Conservation (phyloP, 2,888 invertebrate species). For the Entomobrya multifasciata region DNA sequence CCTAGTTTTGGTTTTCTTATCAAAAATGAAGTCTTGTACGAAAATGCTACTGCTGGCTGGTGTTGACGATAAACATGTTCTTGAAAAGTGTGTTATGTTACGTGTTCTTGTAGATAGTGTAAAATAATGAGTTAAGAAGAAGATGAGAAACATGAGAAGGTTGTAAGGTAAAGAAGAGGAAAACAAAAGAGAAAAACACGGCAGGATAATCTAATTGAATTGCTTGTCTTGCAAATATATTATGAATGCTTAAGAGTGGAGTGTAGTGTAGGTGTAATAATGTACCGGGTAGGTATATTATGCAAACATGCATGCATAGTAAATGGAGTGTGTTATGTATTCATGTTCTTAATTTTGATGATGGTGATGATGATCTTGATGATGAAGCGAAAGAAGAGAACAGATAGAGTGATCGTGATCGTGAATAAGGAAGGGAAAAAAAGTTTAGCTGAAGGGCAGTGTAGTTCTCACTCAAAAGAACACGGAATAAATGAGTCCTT, state of each 20-base stretch:
- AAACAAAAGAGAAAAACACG: slow-evolving; percentile 24
- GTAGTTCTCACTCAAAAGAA: background rate
- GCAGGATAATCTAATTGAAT: slow-evolving; percentile 58
- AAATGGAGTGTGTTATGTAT: slow-evolving; percentile 31
- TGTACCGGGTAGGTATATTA: too few species aligned
- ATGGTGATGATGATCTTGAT: background rate
- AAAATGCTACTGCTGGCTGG: background rate
- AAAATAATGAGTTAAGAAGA: slow-evolving; percentile 44
- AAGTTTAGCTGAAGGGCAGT: slow-evolving; percentile 39
- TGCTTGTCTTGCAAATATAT: too few species aligned
- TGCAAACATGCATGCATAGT: too few species aligned
- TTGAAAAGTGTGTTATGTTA: background rate
- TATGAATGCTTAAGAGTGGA: too few species aligned
- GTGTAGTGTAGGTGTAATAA: too few species aligned
- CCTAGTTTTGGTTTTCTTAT: background rate
- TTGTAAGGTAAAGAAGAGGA: too few species aligned
- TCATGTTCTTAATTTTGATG: background rate
- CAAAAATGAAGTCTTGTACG: background rate
- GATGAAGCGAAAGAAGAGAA: background rate
- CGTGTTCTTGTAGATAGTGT: background rate
- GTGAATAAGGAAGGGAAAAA: slow-evolving; percentile 21
- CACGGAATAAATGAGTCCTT: too few species aligned
- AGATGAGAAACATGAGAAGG: slow-evolving; percentile 22
- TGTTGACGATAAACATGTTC: background rate
- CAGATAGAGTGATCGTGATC: background rate